Base-by-base conservation (phyloP, 1,140 invertebrate species). In the Matsumurasca onukii region DNA sequence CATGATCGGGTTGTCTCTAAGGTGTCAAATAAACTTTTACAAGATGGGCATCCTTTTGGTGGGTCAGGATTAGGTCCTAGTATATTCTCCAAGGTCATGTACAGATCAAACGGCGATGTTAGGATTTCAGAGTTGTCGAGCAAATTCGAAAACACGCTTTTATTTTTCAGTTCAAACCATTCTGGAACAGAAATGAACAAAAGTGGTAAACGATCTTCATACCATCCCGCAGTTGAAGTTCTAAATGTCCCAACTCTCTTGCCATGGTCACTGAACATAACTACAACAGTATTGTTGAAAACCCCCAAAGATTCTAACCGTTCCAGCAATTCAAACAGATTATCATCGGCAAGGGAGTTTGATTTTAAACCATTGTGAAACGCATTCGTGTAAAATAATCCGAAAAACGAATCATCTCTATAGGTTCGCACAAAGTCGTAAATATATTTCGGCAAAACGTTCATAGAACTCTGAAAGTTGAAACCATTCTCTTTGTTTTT, bases 201-300 rank as follows among this genome's bases (percentile, higher is more conserved):
- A 70, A 94, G 92, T 0, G 96, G 96, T 20, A 98, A 78, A 48
- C 94, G 80, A 77, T 97, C 95, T 78, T 98, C 96, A 67, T 96
- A 82, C 77, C 91, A 88, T 0, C 96, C 96, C 65, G 90, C 86
- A 76, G 90, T 89, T 0, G 94, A 96, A 72, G 86, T 78, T 22
- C 91, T 77, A 20, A 94, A 88, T 1, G 82, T 80, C 1, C 95
- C 95, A 82, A 91, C 97, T 31, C 97, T 79, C 74, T 95, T 89
- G 0, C 97, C 96, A 78, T 98, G 97, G 79, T 98, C 97, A 75
- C 94, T 96, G 71, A 95, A 83, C n/a, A 97, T 85, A 29, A 98
- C 82, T 0, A 98, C 77, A 72, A 90, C 79, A 0, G 87, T 88
- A 49, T 88, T 84, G 45, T 91, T 84, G 70, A 90, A 78, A 13